These are phyloP conservation scores for Drosophila asahinai DNA, from an alignment of 1,140 invertebrate genomes.

Conservation along the genomic window DNA sequence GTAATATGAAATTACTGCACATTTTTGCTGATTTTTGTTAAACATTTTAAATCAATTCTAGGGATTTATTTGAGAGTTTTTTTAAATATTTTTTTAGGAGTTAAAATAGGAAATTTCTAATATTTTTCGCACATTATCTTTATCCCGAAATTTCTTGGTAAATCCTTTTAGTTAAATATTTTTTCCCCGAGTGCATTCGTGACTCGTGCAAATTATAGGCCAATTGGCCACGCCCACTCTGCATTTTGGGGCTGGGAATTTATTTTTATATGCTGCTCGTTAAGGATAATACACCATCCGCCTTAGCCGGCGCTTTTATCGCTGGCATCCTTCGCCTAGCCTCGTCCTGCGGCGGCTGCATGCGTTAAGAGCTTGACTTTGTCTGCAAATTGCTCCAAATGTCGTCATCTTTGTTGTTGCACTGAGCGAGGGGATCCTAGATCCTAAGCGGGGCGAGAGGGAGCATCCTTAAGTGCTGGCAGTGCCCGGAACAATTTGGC, in stretches of 20 bases:
- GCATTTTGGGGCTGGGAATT: conserved; percentile 19
- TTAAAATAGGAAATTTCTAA: no score
- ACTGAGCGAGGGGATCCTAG: conserved; percentile 1
- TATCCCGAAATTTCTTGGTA: no score
- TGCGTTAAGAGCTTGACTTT: conserved; percentile 44
- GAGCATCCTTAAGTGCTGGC: conserved; percentile 41
- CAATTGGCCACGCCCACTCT: conserved; percentile 33
- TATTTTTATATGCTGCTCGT: conserved; percentile 52
- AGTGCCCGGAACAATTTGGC: conserved; percentile 67
- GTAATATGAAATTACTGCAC: no score
- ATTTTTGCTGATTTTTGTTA: no score
- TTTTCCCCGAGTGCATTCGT: not conserved
- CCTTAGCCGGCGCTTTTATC: conserved; percentile 48
- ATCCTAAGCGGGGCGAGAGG: not conserved
- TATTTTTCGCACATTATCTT: no score
- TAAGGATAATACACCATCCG: conserved; percentile 49
- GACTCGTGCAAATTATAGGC: conserved; percentile 31
- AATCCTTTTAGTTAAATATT: no score
- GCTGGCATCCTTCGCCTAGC: conserved; percentile 1
- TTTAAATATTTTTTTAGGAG: no score
- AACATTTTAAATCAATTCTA: no score
- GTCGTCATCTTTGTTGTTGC: conserved; percentile 9
- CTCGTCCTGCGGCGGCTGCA: conserved; percentile 23
- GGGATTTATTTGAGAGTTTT: no score
- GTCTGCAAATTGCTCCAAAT: conserved; percentile 32